A percentile compares a stretch with the other conserved stretches of the same genome.
These are phyloP conservation scores for Neoniphon sammara DNA, from an alignment of 2,797 vertebrate genomes.

Conservation along the genomic window DNA sequence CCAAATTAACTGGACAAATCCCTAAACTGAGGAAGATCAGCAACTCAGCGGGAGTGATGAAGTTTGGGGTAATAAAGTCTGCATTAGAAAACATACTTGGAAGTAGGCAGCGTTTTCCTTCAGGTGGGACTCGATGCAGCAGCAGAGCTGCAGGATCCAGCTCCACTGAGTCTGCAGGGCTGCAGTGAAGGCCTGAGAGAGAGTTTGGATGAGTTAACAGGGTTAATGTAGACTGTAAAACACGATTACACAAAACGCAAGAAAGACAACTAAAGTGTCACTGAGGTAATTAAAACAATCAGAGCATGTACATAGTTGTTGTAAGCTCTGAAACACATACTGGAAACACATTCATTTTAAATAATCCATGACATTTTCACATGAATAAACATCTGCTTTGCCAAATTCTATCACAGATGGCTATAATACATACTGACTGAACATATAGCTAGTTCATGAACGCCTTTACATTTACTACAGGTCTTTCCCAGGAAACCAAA, in stretches of 20 bases:
- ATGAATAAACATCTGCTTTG: too few relatives aligned
- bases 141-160: conserved; percentile 95
- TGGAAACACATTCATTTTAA: not conserved
- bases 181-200: conserved; percentile 87
- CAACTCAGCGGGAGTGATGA: too few relatives aligned
- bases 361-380: too few relatives aligned
- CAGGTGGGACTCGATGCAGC: conserved; percentile 92
- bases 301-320: too few relatives aligned
- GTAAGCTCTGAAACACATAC: too few relatives aligned
- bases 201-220: not conserved
- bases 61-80: not conserved
- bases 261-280: not conserved
- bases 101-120: conserved; percentile 93
- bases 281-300: not conserved
- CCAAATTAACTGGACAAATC: too few relatives aligned
- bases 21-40: too few relatives aligned
- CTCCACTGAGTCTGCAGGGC: conserved; percentile 98
- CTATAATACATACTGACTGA: too few relatives aligned
- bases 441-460: too few relatives aligned
- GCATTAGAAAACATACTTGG: conserved; percentile 80
- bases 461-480: too few relatives aligned
- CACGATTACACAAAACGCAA: not conserved
- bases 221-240: not conserved
- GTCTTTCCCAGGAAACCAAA: too few relatives aligned
- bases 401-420: too few relatives aligned